Conservation (phyloP, 1,140 invertebrate species). For the Hylaeus volcanicus region DNA sequence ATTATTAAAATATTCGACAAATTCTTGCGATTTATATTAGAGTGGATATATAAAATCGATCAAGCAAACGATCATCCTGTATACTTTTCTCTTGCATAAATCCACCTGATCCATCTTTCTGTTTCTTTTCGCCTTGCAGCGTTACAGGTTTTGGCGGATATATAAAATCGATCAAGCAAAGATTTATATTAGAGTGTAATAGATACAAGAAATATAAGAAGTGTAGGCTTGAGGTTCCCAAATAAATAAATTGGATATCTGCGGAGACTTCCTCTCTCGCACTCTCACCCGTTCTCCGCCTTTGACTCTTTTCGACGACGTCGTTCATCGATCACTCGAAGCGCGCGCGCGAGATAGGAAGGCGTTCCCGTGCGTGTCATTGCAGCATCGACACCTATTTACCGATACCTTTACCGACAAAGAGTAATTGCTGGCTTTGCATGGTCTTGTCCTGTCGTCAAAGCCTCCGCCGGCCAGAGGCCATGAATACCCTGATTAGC, state of each 20-base stretch:
- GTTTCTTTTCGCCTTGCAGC: slow-evolving; percentile 65
- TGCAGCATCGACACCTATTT: slow-evolving; percentile 32
- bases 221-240: too few relatives aligned
- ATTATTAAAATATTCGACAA: too few relatives aligned
- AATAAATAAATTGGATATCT: too few relatives aligned
- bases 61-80: slow-evolving; percentile 68
- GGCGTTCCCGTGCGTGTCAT: slow-evolving; percentile 25
- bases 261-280: too few relatives aligned
- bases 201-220: too few relatives aligned
- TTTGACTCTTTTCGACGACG: neutral
- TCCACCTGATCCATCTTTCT: slow-evolving; percentile 61
- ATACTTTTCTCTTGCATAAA: slow-evolving; percentile 71
- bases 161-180: slow-evolving; percentile 91
- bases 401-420: slow-evolving; percentile 29
- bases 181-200: too few relatives aligned
- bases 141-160: slow-evolving; percentile 85
- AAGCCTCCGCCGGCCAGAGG: slow-evolving; percentile 4
- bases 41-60: too few relatives aligned
- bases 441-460: slow-evolving; percentile 14
- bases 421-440: slow-evolving; percentile 48
- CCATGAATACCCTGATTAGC: slow-evolving; percentile 32
- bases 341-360: neutral
- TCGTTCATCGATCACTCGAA: slow-evolving; percentile 32
- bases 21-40: too few relatives aligned
- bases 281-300: too few relatives aligned